A percentile compares a stretch with the other conserved stretches of the same genome.
Conservation (phyloP, 2,888 invertebrate species). For the Platycheirus rosarum region DNA sequence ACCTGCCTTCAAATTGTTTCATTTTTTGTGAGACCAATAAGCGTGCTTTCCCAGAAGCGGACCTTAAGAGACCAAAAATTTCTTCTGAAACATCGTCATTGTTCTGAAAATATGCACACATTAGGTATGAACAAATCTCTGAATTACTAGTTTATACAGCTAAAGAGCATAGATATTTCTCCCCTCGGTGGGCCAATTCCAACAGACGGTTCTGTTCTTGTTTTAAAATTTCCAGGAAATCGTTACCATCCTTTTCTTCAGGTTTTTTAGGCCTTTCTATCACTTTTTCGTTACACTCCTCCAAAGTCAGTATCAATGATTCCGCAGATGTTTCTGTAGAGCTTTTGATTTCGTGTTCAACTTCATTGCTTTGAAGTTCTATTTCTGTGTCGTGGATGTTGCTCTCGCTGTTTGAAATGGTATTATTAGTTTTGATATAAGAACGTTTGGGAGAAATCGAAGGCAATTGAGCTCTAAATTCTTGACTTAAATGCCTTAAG, state of each 20-base stretch:
- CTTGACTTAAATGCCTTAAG: slow-evolving; percentile 91
- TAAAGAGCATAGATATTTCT: slow-evolving; percentile 86
- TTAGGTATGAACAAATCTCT: slow-evolving; percentile 54
- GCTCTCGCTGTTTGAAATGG: slow-evolving; percentile 1
- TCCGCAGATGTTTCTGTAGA: slow-evolving; percentile 58
- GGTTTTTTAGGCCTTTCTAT: neutral
- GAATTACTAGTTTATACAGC: slow-evolving; percentile 78
- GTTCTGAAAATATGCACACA: slow-evolving; percentile 76
- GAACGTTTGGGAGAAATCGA: slow-evolving; percentile 84
- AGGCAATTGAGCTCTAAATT: slow-evolving; percentile 92
- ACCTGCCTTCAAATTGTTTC: slow-evolving; percentile 94
- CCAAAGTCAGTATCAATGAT: slow-evolving; percentile 33
- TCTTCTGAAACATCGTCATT: slow-evolving; percentile 88
- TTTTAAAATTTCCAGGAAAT: slow-evolving; percentile 90
- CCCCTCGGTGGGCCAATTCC: slow-evolving; percentile 86
- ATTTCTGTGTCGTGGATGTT: slow-evolving; percentile 1
- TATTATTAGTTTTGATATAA: slow-evolving; percentile 33
- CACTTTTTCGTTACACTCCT: slow-evolving; percentile 15
- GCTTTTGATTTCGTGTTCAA: slow-evolving; percentile 17
- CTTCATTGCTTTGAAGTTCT: slow-evolving; percentile 10
- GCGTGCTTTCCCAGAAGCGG: slow-evolving; percentile 95
- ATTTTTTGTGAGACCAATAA: slow-evolving; percentile 95
- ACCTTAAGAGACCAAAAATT: slow-evolving; percentile 91
- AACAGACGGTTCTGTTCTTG: slow-evolving; percentile 88
- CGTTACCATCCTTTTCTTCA: slow-evolving; percentile 86